Percentiles rank a stretch among this genome's conserved stretches.
phyloP scores from a whole-genome alignment of 2,888 invertebrate species.

The Hypolimnas misippus region DNA sequence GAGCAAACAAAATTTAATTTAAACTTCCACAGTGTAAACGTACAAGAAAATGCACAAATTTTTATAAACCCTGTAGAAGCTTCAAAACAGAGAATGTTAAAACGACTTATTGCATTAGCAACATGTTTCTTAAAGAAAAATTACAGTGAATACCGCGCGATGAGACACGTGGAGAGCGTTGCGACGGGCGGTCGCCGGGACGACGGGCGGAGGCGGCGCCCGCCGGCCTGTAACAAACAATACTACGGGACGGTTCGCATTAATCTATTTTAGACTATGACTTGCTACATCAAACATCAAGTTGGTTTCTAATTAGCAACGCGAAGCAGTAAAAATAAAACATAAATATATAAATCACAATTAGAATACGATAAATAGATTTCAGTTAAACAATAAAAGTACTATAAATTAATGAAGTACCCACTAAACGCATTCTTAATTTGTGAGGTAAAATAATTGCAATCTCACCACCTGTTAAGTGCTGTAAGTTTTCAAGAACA shows the following conservation, averaged over 20 bases:
- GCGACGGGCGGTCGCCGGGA: constrained; percentile 70
- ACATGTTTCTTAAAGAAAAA: constrained; percentile 43
- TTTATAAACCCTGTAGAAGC: neutral
- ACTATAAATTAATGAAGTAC: constrained; percentile 7
- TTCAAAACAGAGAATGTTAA: constrained; percentile 7
- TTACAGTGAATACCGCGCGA: constrained; percentile 37
- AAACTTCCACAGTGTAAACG: neutral
- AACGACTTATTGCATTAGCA: constrained; percentile 31
- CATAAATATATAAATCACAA: neutral
- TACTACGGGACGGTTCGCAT: constrained; percentile 41
- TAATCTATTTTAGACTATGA: constrained; percentile 43
- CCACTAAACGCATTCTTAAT: constrained; percentile 28
- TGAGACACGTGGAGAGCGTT: constrained; percentile 51
- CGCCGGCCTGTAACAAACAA: constrained; percentile 50
- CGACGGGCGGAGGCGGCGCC: constrained; percentile 63
- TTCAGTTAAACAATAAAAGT: neutral
- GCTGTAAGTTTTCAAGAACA: constrained; percentile 65
- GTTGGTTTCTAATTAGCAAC: neutral
- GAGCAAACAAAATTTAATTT: neutral
- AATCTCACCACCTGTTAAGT: constrained; percentile 48
- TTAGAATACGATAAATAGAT: neutral
- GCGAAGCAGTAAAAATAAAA: neutral
- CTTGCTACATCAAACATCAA: constrained; percentile 38
- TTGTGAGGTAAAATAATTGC: constrained; percentile 29
- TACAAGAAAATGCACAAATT: neutral